These are phyloP conservation scores for Megastigmus dorsalis DNA, from an alignment of 2,888 invertebrate genomes.

Conservation along the genomic window DNA sequence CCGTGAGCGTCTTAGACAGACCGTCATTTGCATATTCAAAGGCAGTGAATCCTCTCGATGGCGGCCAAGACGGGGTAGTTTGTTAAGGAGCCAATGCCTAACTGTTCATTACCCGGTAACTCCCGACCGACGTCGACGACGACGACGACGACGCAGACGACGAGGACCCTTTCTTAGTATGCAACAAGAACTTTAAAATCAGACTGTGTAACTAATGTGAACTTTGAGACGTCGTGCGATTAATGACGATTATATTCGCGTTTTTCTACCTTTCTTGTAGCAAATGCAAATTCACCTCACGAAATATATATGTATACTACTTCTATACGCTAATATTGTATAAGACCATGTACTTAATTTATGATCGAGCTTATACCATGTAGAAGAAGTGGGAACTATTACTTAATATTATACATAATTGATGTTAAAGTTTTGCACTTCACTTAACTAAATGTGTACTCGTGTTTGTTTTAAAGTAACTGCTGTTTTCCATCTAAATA, in stretches of 20 bases:
- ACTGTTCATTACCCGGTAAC: conserved; percentile 63
- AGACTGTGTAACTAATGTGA: conserved; percentile 55
- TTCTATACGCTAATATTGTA: too few relatives aligned
- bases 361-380: too few relatives aligned
- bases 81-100: conserved; percentile 62
- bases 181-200: conserved; percentile 60
- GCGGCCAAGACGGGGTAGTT: conserved; percentile 57
- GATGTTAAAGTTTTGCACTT: too few relatives aligned
- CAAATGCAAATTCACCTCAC: too few relatives aligned
- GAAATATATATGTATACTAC: too few relatives aligned
- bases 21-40: conserved; percentile 67
- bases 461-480: too few relatives aligned
- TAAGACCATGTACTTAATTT: too few relatives aligned
- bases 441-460: too few relatives aligned
- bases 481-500: too few relatives aligned
- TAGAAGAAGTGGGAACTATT: too few relatives aligned
- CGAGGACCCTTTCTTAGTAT: conserved; percentile 57
- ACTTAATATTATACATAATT: too few relatives aligned
- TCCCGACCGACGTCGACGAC: neutral
- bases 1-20: conserved; percentile 65
- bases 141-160: conserved; percentile 2
- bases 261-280: conserved; percentile 1
- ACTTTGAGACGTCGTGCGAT: conserved; percentile 37
- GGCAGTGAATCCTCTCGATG: conserved; percentile 64
- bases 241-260: conserved; percentile 18